These are phyloP conservation scores for Eurytoma californica DNA, from an alignment of 2,888 invertebrate species.

Conservation along the genomic window DNA sequence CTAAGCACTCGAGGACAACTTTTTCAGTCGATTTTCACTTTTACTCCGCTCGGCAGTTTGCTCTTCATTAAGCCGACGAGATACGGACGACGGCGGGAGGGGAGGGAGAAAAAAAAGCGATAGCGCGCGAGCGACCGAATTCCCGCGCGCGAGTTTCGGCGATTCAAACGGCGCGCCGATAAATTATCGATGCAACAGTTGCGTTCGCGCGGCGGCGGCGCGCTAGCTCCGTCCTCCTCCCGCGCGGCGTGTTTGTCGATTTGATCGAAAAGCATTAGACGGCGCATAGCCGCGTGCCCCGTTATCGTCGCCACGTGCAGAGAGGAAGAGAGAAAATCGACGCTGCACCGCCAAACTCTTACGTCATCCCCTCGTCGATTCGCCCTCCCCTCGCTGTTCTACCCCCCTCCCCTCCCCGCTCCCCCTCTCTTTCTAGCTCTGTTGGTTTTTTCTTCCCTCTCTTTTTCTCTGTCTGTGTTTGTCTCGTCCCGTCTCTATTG, in stretches of 20 bases:
- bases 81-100: too few relatives aligned
- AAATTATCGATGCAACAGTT: slow-evolving; percentile 56
- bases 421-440: slow-evolving; percentile 15
- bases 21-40: too few relatives aligned
- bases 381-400: neutral
- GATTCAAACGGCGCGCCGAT: slow-evolving; percentile 13
- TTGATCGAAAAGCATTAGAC: slow-evolving; percentile 41
- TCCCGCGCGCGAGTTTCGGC: neutral
- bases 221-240: neutral
- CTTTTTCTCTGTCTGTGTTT: neutral
- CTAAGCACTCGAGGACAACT: too few relatives aligned
- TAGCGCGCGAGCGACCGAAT: slow-evolving; percentile 7
- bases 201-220: slow-evolving; percentile 27
- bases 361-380: slow-evolving; percentile 48
- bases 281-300: slow-evolving; percentile 47
- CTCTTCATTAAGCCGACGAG: too few relatives aligned
- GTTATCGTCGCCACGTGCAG: slow-evolving; percentile 49
- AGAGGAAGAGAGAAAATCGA: neutral
- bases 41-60: too few relatives aligned
- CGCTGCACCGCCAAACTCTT: slow-evolving; percentile 40
- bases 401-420: neutral
- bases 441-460: slow-evolving; percentile 1
- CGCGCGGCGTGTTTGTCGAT: slow-evolving; percentile 29
- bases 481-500: too few relatives aligned
- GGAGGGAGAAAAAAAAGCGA: neutral